Evolutionary conservation across 2,113 vertebrate species (phyloP), one percentile per base, ranked within the genome.

Genomic region (Paradisaea rubra): DNA sequence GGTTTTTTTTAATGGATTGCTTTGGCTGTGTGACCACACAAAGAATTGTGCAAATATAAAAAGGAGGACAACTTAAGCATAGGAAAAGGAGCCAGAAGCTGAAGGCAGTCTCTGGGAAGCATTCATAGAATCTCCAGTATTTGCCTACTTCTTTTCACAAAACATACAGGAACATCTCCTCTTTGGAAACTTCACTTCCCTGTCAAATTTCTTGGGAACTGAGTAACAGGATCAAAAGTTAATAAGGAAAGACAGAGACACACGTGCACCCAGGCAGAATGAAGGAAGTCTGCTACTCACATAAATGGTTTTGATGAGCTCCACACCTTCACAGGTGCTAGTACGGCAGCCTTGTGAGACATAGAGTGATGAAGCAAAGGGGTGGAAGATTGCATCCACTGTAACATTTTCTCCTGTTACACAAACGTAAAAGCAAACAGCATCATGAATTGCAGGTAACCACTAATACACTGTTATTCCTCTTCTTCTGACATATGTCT

Each of bases 281-380:
- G 57, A 68, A 71, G 65, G 15, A 42, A 89, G 31, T 31, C 39
- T 45, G 6, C 45, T 85, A 98, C 99, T 99, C 89, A 99, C 99
- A 53, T 95, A 79, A 30, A 99, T 97, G 24, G 21, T 61, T 95
- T 98, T 99, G 79, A 99, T 97, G 28, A 99, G 98, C 64, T 99
- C 97, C 53, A 99, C 98, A 22, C 99, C 99, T 97, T 99, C 99
- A 85, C 99, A 99, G 65, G 98, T 98, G 95, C 99, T 99, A 95
- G 98, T 99, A 30, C 95, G 97, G 74, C 99, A 99, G 88, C 98
- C 98, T 61, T 96, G 97, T 37, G 98, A 98, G 54, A 97, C 97
- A 95, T 98, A 99, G 45, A 98, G 53, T 1, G 96, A 92, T 53
- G 98, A 98, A 45, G 96, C 85, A 49, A 99, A 98, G 23, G 70